Conservation (phyloP, 2,113 vertebrate species). For the Sylvietta virens region DNA sequence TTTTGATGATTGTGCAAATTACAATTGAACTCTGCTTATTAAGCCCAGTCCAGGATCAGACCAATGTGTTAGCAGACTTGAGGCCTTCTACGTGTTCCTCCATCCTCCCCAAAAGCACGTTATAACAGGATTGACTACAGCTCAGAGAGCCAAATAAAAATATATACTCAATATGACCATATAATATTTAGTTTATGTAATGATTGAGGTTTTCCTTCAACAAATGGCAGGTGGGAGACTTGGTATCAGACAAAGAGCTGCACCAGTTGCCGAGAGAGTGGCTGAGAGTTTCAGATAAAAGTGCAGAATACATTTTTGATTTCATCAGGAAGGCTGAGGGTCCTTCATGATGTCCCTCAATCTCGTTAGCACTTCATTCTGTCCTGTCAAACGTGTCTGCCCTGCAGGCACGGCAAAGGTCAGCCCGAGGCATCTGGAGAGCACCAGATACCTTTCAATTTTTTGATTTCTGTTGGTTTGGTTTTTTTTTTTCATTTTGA, state of each 20-base stretch:
- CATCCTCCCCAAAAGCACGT: not conserved
- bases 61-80: not conserved
- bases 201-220: not conserved
- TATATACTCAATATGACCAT: fast-evolving
- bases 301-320: not conserved
- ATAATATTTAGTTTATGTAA: not conserved
- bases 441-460: not conserved
- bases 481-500: no score
- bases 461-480: not conserved
- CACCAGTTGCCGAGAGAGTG: not conserved
- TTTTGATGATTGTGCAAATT: not conserved
- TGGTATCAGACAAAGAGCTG: not conserved
- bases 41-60: not conserved
- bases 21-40: not conserved
- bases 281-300: not conserved
- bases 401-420: fast-evolving
- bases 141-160: not conserved
- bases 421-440: not conserved
- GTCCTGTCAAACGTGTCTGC: not conserved
- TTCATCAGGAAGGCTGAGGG: not conserved
- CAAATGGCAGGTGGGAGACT: not conserved
- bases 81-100: not conserved
- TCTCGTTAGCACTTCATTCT: not conserved
- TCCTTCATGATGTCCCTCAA: not conserved
- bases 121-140: not conserved